Base-by-base conservation (phyloP, 2,113 vertebrate genomes). In the Barbus barbus region DNA sequence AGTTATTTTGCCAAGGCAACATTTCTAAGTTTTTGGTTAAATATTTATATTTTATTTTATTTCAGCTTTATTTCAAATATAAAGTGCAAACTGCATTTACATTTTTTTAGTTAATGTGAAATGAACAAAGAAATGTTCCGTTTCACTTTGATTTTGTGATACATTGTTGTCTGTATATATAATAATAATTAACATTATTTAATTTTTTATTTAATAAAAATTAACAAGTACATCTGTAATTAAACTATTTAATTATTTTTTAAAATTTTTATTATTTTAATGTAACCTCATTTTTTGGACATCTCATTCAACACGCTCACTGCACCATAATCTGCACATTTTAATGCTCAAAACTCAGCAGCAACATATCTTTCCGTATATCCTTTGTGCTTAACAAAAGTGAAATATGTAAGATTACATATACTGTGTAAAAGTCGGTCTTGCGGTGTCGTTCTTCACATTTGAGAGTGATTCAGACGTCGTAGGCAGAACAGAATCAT, bases 391-490 rank as follows among this genome's bases (percentile, higher is more conserved):
- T 31, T 53, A 53, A 75, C 33, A 33, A 38, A 69, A 38, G 31
- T 38, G 18, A 69, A 41, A 22, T 31, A 3, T 51, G 26, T 33
- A 11, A 76, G 20, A 44, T 72, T 11, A 51, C 16, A 53, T 53
- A n/a, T 76, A 20, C 12, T 20, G 4, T 31, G 48, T 77, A 77
- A 77, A 77, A 77, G 33, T 58, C 16, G 1, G 16, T 28, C 28
- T 58, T 58, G 5, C 4, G 20, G 28, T 78, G 9, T 78, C 26
- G 56, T 78, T 22, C 36, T 28, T 9, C 58, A 33, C 38, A 80
- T 53, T 71, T 38, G 11, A 56, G 46, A 53, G n/a, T 82, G 80
- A 82, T 82, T 71, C 80, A 82, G 65, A 53, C 28, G 11, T 71
- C 9, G 65, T 82, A 36, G 44, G 33, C 44, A 82, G 28, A 22